Percentiles rank a stretch among this genome's conserved stretches.
These are phyloP conservation scores for Chelmon rostratus DNA, from an alignment of 2,797 vertebrate genomes.

Conservation along the genomic window DNA sequence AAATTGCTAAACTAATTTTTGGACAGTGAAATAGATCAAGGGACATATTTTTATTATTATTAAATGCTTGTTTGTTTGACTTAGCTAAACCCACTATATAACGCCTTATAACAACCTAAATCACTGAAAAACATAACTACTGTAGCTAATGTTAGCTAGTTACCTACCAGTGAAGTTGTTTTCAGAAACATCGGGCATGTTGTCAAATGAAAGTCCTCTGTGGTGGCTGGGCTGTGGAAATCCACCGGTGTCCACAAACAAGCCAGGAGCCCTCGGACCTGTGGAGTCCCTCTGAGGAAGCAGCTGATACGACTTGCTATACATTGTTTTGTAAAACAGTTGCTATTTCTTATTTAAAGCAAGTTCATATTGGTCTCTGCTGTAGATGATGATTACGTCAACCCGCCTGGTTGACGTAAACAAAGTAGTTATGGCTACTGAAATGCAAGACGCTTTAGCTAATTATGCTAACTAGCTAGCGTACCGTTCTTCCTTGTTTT, in stretches of 20 bases:
- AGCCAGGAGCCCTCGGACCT: slow-evolving; percentile 78
- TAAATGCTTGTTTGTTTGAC: too few species aligned
- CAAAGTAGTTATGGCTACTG: not conserved
- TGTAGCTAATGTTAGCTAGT: not conserved
- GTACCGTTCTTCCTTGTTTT: slow-evolving; percentile 45
- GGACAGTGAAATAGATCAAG: not conserved
- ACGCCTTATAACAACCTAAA: too few species aligned
- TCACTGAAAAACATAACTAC: not conserved
- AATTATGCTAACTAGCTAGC: not conserved
- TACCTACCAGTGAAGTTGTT: slow-evolving; percentile 79
- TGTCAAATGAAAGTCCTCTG: slow-evolving; percentile 84
- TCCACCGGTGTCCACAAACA: slow-evolving; percentile 77
- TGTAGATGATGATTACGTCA: too few species aligned
- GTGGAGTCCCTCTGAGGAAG: slow-evolving; percentile 83
- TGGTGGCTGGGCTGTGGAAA: slow-evolving; percentile 59
- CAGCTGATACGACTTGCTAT: slow-evolving; percentile 81
- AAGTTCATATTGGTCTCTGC: not conserved
- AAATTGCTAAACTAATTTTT: not conserved
- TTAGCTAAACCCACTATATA: too few species aligned
- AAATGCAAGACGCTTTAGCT: not conserved
- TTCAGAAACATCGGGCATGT: slow-evolving; percentile 80
- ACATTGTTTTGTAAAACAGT: slow-evolving; percentile 74
- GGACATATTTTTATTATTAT: too few species aligned
- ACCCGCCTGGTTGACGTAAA: not conserved
- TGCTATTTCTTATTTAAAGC: not conserved